Evolutionary conservation across 2,113 vertebrate genomes (phyloP).

Genomic region (Pseudorhombus dupliciocellatus): DNA sequence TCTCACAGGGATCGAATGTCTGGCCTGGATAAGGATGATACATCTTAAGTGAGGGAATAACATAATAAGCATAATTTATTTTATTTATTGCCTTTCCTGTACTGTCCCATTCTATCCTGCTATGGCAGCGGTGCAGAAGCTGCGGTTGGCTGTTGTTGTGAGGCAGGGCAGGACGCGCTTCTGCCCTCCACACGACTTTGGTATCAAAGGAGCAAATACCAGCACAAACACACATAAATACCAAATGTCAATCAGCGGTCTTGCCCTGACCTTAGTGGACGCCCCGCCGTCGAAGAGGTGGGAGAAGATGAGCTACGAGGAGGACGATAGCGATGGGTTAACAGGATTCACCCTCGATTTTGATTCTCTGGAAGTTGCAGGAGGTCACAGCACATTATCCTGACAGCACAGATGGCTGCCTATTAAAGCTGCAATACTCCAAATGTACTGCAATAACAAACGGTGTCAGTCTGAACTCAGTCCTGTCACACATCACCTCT

Average conservation of each 20-base stretch:
- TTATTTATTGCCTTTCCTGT: neutral
- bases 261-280: constrained; percentile 50
- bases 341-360: constrained; percentile 19
- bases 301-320: constrained; percentile 44
- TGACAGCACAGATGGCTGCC: constrained; percentile 17
- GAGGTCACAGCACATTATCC: constrained; percentile 36
- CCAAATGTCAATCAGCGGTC: constrained; percentile 68
- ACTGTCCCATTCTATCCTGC: neutral
- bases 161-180: constrained; percentile 11
- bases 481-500: neutral
- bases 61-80: neutral
- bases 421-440: neutral
- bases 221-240: constrained; percentile 63
- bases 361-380: constrained; percentile 28
- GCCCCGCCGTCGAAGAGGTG: neutral
- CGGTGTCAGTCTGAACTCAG: no score
- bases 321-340: constrained; percentile 2
- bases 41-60: constrained; percentile 18
- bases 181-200: constrained; percentile 65
- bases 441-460: neutral
- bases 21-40: constrained; percentile 11
- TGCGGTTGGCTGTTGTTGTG: constrained; percentile 24
- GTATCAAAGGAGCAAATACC: constrained; percentile 69
- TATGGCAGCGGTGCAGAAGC: neutral
- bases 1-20: constrained; percentile 38